Conservation (phyloP, 2,113 vertebrate genomes). For the Varanus salvator region DNA sequence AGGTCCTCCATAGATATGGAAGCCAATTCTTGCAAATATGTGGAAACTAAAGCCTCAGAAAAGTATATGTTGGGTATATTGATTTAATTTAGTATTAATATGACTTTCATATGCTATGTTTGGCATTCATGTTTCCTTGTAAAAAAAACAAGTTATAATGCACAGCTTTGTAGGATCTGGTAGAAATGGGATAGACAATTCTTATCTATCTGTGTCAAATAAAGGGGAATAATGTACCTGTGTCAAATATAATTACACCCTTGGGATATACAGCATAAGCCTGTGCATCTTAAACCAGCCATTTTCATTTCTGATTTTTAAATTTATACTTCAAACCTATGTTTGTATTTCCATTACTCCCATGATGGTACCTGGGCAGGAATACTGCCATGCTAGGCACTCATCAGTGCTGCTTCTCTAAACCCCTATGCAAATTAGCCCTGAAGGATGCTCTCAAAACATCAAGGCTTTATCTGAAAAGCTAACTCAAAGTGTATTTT, state of each 20-base stretch:
- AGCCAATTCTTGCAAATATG: neutral
- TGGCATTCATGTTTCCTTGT: constrained; percentile 19
- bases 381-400: neutral
- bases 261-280: constrained; percentile 33
- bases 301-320: constrained; percentile 62
- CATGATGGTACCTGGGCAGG: constrained; percentile 16
- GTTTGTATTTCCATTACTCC: constrained; percentile 48
- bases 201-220: constrained; percentile 36
- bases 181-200: constrained; percentile 38
- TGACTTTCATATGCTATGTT: neutral
- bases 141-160: constrained; percentile 32
- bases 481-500: constrained; percentile 20
- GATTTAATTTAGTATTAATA: constrained; percentile 10
- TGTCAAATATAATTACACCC: constrained; percentile 56
- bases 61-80: neutral
- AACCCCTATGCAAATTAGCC: neutral
- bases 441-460: constrained; percentile 38
- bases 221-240: constrained; percentile 55
- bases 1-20: neutral
- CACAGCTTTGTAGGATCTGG: neutral
- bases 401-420: neutral
- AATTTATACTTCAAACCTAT: constrained; percentile 51
- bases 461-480: constrained; percentile 45
- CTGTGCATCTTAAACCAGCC: constrained; percentile 53
- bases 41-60: constrained; percentile 2